These are phyloP conservation scores for Eupithecia centaureata DNA, from an alignment of 2,888 invertebrate species.

Conservation along the genomic window DNA sequence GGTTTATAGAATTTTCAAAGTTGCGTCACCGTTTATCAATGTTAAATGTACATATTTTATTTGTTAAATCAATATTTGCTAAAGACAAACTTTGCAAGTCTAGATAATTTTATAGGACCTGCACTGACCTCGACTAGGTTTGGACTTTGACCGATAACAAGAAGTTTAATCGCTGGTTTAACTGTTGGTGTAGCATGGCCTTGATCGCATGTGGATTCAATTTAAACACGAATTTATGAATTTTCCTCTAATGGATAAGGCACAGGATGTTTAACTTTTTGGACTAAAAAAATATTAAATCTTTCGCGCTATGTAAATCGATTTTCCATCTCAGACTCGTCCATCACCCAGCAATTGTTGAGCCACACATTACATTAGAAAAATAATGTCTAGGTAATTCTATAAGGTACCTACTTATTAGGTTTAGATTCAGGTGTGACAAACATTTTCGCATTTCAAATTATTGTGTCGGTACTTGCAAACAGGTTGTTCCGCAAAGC, in stretches of 20 bases:
- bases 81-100: constrained; percentile 20
- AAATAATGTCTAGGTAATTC: neutral
- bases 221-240: neutral
- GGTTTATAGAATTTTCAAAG: neutral
- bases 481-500: neutral
- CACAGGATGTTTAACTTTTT: neutral
- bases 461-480: neutral
- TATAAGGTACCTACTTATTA: neutral
- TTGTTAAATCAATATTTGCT: constrained; percentile 21
- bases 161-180: constrained; percentile 21
- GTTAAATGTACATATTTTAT: constrained; percentile 12
- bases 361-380: neutral
- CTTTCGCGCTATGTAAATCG: neutral
- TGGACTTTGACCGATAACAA: constrained; percentile 32
- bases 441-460: neutral
- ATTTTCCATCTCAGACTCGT: no score
- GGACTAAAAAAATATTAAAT: neutral
- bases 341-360: no score
- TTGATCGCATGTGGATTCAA: constrained; percentile 13
- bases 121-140: constrained; percentile 17
- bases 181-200: constrained; percentile 13
- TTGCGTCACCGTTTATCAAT: constrained; percentile 15
- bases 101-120: constrained; percentile 25
- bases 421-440: neutral
- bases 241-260: neutral